These are phyloP conservation scores for Ariopsis seemanni DNA, from an alignment of 2,113 vertebrate species.

Conservation along the genomic window DNA sequence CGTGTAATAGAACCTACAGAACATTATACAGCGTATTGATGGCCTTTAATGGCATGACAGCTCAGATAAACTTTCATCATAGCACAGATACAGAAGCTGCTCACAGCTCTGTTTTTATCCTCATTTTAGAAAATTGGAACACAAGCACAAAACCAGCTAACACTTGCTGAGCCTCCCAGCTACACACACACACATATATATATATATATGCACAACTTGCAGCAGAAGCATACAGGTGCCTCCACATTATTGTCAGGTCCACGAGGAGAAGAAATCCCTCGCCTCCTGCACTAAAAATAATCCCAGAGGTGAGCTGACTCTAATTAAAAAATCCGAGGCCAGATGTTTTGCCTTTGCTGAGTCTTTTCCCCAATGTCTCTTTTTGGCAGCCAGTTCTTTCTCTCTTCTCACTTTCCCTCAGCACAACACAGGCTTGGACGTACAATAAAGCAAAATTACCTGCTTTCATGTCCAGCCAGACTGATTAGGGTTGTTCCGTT, in stretches of 20 bases:
- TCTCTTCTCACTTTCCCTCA: slow-evolving; percentile 59
- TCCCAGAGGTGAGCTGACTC: slow-evolving; percentile 64
- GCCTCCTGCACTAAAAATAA: slow-evolving; percentile 65
- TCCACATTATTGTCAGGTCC: slow-evolving; percentile 62
- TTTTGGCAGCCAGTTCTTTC: slow-evolving; percentile 65
- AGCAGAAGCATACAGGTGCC: slow-evolving; percentile 46
- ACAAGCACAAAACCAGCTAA: slow-evolving; percentile 25
- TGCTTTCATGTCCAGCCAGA: slow-evolving; percentile 70
- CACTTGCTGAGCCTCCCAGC: slow-evolving; percentile 4
- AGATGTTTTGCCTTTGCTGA: slow-evolving; percentile 72
- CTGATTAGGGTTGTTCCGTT: slow-evolving; percentile 54
- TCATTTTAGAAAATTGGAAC: slow-evolving; percentile 14
- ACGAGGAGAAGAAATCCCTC: slow-evolving; percentile 55
- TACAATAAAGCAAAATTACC: slow-evolving; percentile 69
- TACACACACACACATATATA: background rate
- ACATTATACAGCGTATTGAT: slow-evolving; percentile 3
- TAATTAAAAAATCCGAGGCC: slow-evolving; percentile 75
- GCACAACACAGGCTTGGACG: slow-evolving; percentile 71
- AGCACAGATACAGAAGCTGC: background rate
- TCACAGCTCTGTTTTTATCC: background rate
- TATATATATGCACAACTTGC: background rate
- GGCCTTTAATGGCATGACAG: background rate
- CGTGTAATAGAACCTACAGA: slow-evolving; percentile 30
- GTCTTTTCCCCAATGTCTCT: slow-evolving; percentile 64
- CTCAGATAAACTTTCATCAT: background rate